Evolutionary conservation across 2,113 vertebrate species (phyloP).

Genomic region (Spizaetus ornatus): DNA sequence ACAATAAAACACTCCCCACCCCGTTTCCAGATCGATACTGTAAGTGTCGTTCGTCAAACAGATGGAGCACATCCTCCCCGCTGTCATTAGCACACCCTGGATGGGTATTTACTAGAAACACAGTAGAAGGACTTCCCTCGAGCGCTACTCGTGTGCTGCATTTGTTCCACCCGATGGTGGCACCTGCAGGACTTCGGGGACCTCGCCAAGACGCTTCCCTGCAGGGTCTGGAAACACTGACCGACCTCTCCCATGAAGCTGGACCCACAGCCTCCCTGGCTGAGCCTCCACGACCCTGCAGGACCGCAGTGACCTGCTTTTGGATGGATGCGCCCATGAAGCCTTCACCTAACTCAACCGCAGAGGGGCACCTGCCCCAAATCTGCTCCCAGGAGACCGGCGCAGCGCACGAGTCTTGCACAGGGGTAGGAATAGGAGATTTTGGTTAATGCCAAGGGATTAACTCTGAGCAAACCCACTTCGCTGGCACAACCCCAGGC

Average conservation of each 20-base stretch:
- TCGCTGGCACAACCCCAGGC: fast-evolving
- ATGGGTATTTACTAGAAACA: not conserved
- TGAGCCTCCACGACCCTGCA: fast-evolving
- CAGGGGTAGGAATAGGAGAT: not conserved
- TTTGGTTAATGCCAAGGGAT: not conserved
- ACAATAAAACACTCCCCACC: not conserved
- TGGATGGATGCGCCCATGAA: not conserved
- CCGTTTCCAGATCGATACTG: not conserved
- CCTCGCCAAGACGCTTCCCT: not conserved
- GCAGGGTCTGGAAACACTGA: not conserved
- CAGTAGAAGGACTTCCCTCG: not conserved
- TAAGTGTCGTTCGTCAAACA: fast-evolving
- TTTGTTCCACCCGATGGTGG: not conserved
- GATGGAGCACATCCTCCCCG: not conserved
- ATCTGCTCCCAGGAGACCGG: not conserved
- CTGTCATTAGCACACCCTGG: not conserved
- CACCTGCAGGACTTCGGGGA: not conserved
- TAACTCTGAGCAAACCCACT: not conserved
- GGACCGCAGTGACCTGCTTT: not conserved
- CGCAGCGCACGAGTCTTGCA: fast-evolving
- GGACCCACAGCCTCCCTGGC: not conserved
- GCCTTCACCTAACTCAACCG: not conserved
- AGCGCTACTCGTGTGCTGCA: not conserved
- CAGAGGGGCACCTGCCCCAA: not conserved
- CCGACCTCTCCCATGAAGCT: not conserved